These are phyloP conservation scores for Lagorchestes hirsutus DNA, from an alignment of 2,797 vertebrate species.

Conservation along the genomic window DNA sequence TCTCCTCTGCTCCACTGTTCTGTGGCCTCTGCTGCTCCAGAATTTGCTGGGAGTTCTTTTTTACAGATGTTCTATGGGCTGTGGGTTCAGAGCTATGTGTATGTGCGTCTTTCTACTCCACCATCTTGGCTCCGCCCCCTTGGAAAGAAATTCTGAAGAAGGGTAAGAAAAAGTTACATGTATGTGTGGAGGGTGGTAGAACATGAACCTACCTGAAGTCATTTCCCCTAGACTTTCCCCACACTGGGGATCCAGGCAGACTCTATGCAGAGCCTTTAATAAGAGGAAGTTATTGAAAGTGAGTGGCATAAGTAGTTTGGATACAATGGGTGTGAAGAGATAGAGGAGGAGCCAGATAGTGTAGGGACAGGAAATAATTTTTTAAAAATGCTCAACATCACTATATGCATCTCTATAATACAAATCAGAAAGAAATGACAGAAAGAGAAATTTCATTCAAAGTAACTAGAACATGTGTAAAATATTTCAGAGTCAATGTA, in stretches of 20 bases:
- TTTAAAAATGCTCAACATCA: not conserved
- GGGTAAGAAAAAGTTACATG: not conserved
- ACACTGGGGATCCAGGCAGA: not conserved
- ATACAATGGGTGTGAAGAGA: not conserved
- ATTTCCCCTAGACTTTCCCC: not conserved
- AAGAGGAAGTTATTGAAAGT: not conserved
- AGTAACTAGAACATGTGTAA: not conserved
- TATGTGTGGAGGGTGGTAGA: not conserved
- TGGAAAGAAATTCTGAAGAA: not conserved
- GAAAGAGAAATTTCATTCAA: not conserved
- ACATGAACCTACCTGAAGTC: not conserved
- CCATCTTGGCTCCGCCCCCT: too few relatives aligned
- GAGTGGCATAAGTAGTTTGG: not conserved
- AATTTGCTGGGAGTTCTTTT: too few relatives aligned
- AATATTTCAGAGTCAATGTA: not conserved
- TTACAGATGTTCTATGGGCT: too few relatives aligned
- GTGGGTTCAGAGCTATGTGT: too few relatives aligned
- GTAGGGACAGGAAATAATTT: not conserved
- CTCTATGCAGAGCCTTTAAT: not conserved
- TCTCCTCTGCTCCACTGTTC: too few relatives aligned
- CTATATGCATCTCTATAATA: not conserved
- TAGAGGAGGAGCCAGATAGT: not conserved
- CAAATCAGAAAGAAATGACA: not conserved
- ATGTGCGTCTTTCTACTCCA: too few relatives aligned
- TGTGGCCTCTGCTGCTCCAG: too few relatives aligned